Base-by-base conservation (phyloP, 2,888 invertebrate genomes). In the Lamproptera curius region DNA sequence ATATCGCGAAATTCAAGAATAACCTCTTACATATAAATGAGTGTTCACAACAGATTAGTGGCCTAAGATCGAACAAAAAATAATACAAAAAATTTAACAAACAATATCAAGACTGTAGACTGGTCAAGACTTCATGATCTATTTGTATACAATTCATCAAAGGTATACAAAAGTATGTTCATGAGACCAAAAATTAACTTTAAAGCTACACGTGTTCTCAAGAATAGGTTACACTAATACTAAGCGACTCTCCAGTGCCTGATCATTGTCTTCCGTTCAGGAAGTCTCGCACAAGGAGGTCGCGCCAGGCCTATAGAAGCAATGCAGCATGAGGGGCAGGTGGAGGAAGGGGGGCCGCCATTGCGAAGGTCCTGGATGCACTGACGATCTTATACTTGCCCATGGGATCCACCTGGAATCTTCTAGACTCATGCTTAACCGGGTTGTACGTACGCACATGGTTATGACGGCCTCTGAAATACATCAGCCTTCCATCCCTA, bases 231-330 rank as follows among this genome's bases (percentile, higher is more conserved):
- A 3, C 6, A 20, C 20, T 20, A 6, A 20, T 20, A 3, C 6
- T 20, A 20, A 3, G 78, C 86, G 83, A 86, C 86, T 44, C 84
- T 78, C 86, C 78, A 35, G 65, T 62, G 62, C 67, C 67, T 73
- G 69, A 67, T 81, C 73, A 83, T 59, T 80, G 82, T 55, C 76
- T 75, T 51, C 71, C 67, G 47, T 81, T 76, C 13, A 85, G 76
- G 55, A 86, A 69, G 53, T 84, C 85, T 66, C 85, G 83, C 55
- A 86, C 79, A 33, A 86, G 83, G 82, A 86, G 86, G 85, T 86
- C 86, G 84, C 86, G 86, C 86, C 86, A 86, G 81, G 85, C 86
- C 86, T 86, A 86, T 63, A 86, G 76, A 52, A 86, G 67, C 52
- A 84, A 57, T 26, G 82, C 84, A 33, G 84, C 80, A 54, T 80